Base-by-base conservation (phyloP, 2,888 invertebrate genomes). In the Cheiracanthium punctorium region DNA sequence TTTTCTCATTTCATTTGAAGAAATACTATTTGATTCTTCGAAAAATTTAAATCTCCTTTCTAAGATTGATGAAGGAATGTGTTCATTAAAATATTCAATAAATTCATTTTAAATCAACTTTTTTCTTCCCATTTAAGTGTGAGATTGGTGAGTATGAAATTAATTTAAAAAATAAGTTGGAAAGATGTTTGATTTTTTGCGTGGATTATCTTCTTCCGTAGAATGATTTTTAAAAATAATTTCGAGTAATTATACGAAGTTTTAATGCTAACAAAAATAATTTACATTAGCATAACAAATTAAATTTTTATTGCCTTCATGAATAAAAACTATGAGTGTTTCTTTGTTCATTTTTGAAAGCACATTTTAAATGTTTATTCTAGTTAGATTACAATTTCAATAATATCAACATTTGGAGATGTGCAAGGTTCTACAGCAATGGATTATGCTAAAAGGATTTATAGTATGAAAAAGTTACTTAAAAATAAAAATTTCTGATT, bases 1-100 rank as follows among this genome's bases (percentile, higher is more conserved):
- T 79, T 74, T 58, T 80, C 52, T 64, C 32, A 70, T 85, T 74
- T 41, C 30, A 69, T 74, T 65, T 82, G 33, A 20, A 28, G 41
- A 29, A 79, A 71, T 29, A 37, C 48, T 64, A 41, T 75, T 70
- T 43, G 48, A 37, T 65, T 74, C 67, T 81, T 28, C n/a, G 33
- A 48, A 73, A 24, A 30, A 74, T 58, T 58, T 58, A 58, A 58
- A 58, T 58, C 58, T 58, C 24, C 24, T 20, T 20, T 24, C 2
- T 58, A 24, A 24, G 5, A 24, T 58, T 58, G 1, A 58, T 58
- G 20, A 5, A 5, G 5, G 48, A 58, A 24, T 24, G 20, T 58
- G 12, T 58, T 58, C 58, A 48, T 58, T 58, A 58, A 58, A 58
- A 58, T 58, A 58, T 58, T 58, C 24, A 58, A 24, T 58, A 58